Percentiles rank a stretch among this genome's conserved stretches.
Conservation (phyloP, 2,888 invertebrate species). For the Alcis repandata region DNA sequence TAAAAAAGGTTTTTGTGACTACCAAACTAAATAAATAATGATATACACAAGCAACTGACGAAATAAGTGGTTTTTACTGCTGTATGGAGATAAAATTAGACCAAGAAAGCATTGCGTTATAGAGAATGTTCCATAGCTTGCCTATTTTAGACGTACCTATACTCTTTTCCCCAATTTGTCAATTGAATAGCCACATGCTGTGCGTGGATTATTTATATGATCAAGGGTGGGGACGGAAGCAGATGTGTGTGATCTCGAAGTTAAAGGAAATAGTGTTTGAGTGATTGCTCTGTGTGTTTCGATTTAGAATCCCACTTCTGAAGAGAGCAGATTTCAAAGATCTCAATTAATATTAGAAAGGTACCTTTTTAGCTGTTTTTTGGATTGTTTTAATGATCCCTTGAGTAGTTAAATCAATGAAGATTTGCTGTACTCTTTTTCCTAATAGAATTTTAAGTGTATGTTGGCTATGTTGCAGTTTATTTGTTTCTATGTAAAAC, state of each 20-base stretch:
- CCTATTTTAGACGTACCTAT: too few species aligned
- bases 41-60: too few species aligned
- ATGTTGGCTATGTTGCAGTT: neutral
- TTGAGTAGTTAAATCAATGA: neutral
- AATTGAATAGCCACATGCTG: neutral
- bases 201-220: constrained; percentile 35
- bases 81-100: too few species aligned
- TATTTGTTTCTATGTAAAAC: too few species aligned
- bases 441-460: neutral
- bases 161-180: too few species aligned
- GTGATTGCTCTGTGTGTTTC: constrained; percentile 1
- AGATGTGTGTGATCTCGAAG: constrained; percentile 30
- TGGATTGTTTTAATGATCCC: constrained; percentile 20
- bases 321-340: constrained; percentile 12
- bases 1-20: too few species aligned
- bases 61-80: too few species aligned
- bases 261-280: neutral
- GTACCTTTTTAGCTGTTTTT: neutral
- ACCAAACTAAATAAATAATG: neutral
- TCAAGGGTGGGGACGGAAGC: constrained; percentile 32
- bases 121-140: too few species aligned
- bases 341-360: constrained; percentile 25
- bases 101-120: too few species aligned
- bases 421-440: neutral
- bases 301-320: neutral